A percentile compares a stretch with the other conserved stretches of the same genome.
These are phyloP conservation scores for Pycnonotus jocosus DNA, from an alignment of 2,113 vertebrate species.

Conservation along the genomic window DNA sequence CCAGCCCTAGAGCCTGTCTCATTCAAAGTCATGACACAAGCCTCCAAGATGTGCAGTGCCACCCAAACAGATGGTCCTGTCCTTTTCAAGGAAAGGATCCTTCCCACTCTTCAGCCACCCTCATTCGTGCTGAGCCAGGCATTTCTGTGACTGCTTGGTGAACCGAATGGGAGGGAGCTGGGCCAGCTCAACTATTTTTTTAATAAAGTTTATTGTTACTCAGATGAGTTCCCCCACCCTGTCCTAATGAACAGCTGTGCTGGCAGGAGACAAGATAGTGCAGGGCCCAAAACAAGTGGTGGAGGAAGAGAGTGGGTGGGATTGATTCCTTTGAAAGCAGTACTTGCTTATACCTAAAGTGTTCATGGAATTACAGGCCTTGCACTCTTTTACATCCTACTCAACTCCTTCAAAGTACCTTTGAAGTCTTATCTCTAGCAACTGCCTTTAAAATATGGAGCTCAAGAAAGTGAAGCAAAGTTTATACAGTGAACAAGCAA, in stretches of 20 bases:
- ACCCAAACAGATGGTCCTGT: neutral
- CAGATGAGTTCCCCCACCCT: constrained; percentile 35
- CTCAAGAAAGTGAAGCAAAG: neutral
- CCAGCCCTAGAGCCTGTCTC: neutral
- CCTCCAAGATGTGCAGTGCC: neutral
- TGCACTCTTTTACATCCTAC: neutral
- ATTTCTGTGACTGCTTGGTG: neutral
- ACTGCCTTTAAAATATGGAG: neutral
- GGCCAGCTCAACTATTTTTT: neutral
- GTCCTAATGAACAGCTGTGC: neutral
- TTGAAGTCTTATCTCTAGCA: neutral
- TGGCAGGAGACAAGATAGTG: neutral
- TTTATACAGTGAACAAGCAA: rapidly evolving
- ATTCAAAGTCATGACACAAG: neutral
- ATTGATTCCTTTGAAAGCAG: constrained; percentile 4
- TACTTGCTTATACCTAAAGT: neutral
- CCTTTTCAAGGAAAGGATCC: neutral
- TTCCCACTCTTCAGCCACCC: neutral
- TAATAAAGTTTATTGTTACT: neutral
- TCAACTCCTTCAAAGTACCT: neutral
- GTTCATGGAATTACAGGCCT: neutral
- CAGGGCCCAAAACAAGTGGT: neutral
- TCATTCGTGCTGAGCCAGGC: neutral
- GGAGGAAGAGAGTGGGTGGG: neutral
- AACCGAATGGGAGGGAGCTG: neutral